Evolutionary conservation across 1,140 invertebrate genomes (phyloP).

Genomic region (Drosophila ohnishii): DNA sequence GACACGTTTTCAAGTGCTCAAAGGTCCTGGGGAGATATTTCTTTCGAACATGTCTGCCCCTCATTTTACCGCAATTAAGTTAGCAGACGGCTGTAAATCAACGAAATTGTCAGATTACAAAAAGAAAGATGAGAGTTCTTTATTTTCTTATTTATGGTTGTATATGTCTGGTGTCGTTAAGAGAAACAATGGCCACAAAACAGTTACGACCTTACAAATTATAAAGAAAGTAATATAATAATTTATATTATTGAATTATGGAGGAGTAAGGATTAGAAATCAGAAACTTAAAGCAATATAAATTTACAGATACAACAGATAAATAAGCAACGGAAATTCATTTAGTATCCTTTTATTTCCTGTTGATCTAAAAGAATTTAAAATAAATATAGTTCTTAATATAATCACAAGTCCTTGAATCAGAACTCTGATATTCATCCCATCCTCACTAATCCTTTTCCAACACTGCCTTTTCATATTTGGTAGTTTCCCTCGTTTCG

Average conservation of each 20-base stretch:
- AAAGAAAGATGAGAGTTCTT: slow-evolving; percentile 35
- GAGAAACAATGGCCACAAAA: background rate
- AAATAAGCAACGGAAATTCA: background rate
- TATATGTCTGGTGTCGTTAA: slow-evolving; percentile 28
- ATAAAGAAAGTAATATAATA: background rate
- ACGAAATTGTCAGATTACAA: slow-evolving; percentile 45
- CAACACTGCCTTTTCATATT: slow-evolving; percentile 21
- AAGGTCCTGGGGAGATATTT: slow-evolving; percentile 16
- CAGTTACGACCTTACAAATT: background rate
- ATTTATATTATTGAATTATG: background rate
- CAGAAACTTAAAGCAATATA: background rate
- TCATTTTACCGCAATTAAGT: slow-evolving; percentile 8
- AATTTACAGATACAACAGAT: background rate
- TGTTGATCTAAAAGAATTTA: background rate
- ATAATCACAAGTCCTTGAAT: background rate
- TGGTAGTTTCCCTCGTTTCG: slow-evolving; percentile 13
- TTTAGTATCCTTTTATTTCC: background rate
- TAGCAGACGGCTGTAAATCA: slow-evolving; percentile 67
- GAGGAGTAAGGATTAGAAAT: too few species aligned
- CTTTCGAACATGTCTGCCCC: background rate
- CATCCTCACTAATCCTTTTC: slow-evolving; percentile 2
- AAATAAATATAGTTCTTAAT: background rate
- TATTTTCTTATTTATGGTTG: slow-evolving; percentile 48
- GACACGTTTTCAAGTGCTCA: slow-evolving; percentile 6
- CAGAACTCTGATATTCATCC: background rate